Percentiles rank a stretch among this genome's conserved stretches.
Evolutionary conservation across 2,797 vertebrate genomes (phyloP).

Genomic region (Podargus strigoides): DNA sequence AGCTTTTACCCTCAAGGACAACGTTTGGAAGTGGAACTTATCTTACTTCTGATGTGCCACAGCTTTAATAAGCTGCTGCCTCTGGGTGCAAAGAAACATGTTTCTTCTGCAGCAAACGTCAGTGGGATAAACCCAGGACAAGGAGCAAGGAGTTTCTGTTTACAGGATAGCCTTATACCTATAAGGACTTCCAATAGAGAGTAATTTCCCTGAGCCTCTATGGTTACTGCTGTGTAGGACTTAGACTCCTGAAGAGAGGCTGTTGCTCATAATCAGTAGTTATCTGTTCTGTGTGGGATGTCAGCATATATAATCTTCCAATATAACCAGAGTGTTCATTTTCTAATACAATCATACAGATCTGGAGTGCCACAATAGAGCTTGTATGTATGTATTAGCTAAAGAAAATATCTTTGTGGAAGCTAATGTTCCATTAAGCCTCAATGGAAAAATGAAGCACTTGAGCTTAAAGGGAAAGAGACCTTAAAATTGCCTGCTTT

Average conservation of each 20-base stretch:
- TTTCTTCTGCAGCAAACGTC: not conserved
- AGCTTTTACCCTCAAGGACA: conserved; percentile 8
- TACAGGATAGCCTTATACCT: not conserved
- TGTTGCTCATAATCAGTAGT: not conserved
- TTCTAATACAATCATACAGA: not conserved
- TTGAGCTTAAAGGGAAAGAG: conserved; percentile 17
- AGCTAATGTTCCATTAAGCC: not conserved
- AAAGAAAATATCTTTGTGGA: not conserved
- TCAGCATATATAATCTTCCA: conserved; percentile 4
- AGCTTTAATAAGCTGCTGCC: not conserved
- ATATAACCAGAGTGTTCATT: conserved; percentile 9
- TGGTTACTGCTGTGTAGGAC: not conserved
- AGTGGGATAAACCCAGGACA: not conserved
- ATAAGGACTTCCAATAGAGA: rapidly evolving
- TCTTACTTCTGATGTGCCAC: not conserved
- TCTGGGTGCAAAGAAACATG: not conserved
- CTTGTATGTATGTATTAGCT: conserved; percentile 11
- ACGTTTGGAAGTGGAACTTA: not conserved
- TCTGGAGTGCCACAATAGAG: not conserved
- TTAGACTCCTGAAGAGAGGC: not conserved
- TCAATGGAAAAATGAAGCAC: conserved; percentile 1
- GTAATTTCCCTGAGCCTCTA: not conserved
- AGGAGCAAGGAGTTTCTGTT: not conserved
- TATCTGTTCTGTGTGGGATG: not conserved
- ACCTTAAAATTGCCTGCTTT: conserved; percentile 23